Conservation (phyloP, 2,888 invertebrate species). For the Polia nebulosa region DNA sequence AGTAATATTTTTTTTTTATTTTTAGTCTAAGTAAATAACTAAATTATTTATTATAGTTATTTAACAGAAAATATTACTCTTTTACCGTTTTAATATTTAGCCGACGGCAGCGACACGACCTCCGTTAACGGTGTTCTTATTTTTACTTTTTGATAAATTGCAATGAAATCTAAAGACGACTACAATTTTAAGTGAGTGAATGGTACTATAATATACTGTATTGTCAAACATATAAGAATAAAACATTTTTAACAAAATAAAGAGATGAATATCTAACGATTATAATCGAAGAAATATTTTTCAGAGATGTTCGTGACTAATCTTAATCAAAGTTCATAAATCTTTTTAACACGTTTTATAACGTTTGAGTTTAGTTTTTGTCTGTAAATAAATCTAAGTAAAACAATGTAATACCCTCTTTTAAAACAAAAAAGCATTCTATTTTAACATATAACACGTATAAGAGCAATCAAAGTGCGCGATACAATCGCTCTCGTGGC, state of each 20-base stretch:
- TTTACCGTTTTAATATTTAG: background rate
- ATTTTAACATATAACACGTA: slow-evolving; percentile 62
- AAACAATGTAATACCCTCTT: slow-evolving; percentile 1
- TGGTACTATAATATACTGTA: background rate
- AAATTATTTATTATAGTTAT: background rate
- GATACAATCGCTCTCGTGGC: slow-evolving; percentile 60
- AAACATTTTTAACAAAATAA: background rate
- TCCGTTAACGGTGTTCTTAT: background rate
- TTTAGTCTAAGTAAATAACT: background rate
- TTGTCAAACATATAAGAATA: background rate
- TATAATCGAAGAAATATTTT: background rate
- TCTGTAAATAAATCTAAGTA: background rate
- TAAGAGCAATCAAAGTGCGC: slow-evolving; percentile 57
- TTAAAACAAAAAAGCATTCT: slow-evolving; percentile 48
- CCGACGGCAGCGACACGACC: slow-evolving; percentile 19
- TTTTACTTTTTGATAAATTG: background rate
- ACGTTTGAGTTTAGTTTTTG: background rate
- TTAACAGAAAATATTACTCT: background rate
- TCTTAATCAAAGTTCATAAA: background rate
- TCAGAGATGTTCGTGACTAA: background rate
- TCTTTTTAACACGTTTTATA: background rate
- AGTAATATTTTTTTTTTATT: background rate
- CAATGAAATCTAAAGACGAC: background rate
- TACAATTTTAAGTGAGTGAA: background rate
- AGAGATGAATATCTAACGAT: background rate